These are phyloP conservation scores for Lepidurus couesii DNA, from an alignment of 1,140 invertebrate genomes.

Conservation along the genomic window DNA sequence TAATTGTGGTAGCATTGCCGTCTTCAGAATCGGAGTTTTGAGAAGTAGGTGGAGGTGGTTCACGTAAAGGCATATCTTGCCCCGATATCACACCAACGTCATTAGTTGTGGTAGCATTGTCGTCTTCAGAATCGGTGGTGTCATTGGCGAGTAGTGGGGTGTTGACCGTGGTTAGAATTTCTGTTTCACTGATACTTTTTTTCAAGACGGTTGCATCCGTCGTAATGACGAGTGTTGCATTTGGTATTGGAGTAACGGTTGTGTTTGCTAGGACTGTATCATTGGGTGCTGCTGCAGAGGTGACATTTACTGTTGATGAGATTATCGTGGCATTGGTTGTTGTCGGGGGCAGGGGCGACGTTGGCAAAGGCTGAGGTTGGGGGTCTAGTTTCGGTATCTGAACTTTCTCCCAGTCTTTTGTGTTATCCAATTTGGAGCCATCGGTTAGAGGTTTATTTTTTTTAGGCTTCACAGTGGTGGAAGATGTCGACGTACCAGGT, in stretches of 20 bases:
- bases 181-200: no score
- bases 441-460: constrained; percentile 38
- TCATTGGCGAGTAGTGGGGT: no score
- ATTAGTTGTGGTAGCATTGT: no score
- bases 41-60: no score
- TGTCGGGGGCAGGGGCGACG: constrained; percentile 26
- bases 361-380: neutral
- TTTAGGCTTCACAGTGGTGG: constrained; percentile 36
- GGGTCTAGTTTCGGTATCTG: constrained; percentile 29
- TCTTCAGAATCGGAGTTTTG: no score
- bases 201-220: no score
- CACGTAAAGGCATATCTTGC: no score
- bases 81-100: no score
- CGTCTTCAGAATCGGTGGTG: no score
- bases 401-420: constrained; percentile 36
- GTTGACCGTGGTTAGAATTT: no score
- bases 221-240: no score
- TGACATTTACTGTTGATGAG: constrained; percentile 26
- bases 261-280: constrained; percentile 23
- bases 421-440: constrained; percentile 36
- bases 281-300: constrained; percentile 31
- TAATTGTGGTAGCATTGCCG: no score
- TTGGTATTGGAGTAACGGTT: neutral
- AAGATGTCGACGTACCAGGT: constrained; percentile 25
- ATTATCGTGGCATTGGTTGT: constrained; percentile 30